A percentile compares a stretch with the other conserved stretches of the same genome.
These are phyloP conservation scores for Hypothenemus hampei DNA, from an alignment of 1,140 invertebrate genomes.

Conservation along the genomic window DNA sequence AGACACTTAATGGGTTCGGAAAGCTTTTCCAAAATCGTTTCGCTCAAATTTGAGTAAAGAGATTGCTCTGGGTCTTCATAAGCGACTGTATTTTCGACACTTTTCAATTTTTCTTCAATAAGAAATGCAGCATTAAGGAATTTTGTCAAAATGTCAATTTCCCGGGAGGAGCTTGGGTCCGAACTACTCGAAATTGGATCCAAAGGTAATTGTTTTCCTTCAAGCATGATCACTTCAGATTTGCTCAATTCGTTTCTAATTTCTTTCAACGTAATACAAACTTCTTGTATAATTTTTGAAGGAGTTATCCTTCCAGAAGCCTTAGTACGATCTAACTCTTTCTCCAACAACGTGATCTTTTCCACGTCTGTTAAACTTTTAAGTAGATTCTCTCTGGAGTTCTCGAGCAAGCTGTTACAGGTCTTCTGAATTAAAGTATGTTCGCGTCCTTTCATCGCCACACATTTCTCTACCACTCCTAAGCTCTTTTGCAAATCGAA, in stretches of 20 bases:
- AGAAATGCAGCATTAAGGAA: constrained; percentile 12
- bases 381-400: constrained; percentile 51
- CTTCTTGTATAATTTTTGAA: constrained; percentile 46
- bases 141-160: constrained; percentile 30
- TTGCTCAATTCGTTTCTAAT: constrained; percentile 49
- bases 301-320: constrained; percentile 47
- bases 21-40: constrained; percentile 46
- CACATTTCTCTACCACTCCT: constrained; percentile 61
- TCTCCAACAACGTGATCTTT: constrained; percentile 43
- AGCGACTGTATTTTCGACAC: constrained; percentile 46
- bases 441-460: constrained; percentile 58
- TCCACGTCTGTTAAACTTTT: constrained; percentile 49
- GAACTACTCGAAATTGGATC: constrained; percentile 5
- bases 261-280: constrained; percentile 51
- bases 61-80: constrained; percentile 43
- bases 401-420: constrained; percentile 57
- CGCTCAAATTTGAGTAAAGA: constrained; percentile 33
- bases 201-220: constrained; percentile 20
- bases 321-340: constrained; percentile 48
- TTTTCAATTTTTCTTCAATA: constrained; percentile 41
- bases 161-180: constrained; percentile 29
- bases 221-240: constrained; percentile 44
- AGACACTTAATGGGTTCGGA: constrained; percentile 41
- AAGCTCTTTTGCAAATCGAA: constrained; percentile 58
- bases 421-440: constrained; percentile 60